These are phyloP conservation scores for Parnassius glacialis DNA, from an alignment of 2,888 invertebrate genomes.

Conservation along the genomic window DNA sequence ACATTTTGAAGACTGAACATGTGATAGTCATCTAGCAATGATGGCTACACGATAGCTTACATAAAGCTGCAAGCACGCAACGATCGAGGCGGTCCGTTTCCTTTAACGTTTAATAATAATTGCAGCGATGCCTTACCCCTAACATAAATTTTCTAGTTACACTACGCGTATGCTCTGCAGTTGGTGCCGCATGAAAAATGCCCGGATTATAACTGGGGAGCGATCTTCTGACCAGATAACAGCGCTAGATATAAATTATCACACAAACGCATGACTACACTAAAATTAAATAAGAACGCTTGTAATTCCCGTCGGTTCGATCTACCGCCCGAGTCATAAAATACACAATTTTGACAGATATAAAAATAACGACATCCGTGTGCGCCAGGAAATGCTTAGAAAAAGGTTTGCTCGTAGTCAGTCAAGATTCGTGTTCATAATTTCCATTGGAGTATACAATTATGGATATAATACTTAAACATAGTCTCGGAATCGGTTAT, in stretches of 20 bases:
- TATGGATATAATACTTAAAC: too few species aligned
- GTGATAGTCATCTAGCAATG: background rate
- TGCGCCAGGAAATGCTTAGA: constrained; percentile 73
- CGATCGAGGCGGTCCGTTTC: background rate
- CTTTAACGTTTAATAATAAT: constrained; percentile 53
- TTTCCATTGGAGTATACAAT: background rate
- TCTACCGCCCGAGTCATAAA: constrained; percentile 69
- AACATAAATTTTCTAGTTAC: constrained; percentile 68
- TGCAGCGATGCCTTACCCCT: constrained; percentile 58
- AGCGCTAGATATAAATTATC: constrained; percentile 75
- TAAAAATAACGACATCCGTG: constrained; percentile 77
- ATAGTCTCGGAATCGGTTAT: too few species aligned
- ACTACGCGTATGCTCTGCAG: constrained; percentile 48
- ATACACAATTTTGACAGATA: constrained; percentile 78
- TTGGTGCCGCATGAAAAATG: constrained; percentile 73
- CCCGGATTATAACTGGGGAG: constrained; percentile 76
- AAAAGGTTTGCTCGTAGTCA: constrained; percentile 44
- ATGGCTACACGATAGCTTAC: constrained; percentile 3
- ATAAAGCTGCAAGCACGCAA: constrained; percentile 3
- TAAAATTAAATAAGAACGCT: constrained; percentile 80
- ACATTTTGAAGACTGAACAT: background rate
- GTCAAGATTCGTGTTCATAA: constrained; percentile 1
- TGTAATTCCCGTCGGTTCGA: constrained; percentile 76
- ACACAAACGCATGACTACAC: constrained; percentile 73
- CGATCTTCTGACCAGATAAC: constrained; percentile 73